Conservation (phyloP, 2,113 vertebrate genomes). For the Ifrita kowaldi region DNA sequence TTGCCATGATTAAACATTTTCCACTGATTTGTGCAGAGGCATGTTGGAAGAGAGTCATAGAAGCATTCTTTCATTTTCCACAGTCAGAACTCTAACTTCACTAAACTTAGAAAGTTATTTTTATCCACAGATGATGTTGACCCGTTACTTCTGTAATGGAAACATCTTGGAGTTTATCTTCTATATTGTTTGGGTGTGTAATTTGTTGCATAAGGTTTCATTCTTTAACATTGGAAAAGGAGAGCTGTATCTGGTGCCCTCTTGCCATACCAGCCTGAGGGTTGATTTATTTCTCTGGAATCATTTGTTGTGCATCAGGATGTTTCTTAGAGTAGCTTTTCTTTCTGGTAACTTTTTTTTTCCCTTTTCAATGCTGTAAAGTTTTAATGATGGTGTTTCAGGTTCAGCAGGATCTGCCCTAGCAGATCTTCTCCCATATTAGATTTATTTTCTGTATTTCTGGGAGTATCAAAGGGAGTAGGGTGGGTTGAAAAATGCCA, state of each 20-base stretch:
- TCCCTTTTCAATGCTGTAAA: neutral
- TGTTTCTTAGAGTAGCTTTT: neutral
- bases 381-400: neutral
- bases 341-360: neutral
- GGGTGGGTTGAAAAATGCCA: neutral
- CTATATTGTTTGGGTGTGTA: neutral
- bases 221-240: neutral
- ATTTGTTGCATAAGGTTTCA: neutral
- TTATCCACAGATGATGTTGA: neutral
- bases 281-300: neutral
- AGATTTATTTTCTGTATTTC: neutral
- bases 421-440: neutral
- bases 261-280: neutral
- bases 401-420: neutral
- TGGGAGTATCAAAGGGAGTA: neutral
- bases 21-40: neutral
- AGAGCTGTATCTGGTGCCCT: neutral
- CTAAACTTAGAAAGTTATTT: conserved; percentile 31
- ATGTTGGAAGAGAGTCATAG: neutral
- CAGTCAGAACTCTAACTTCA: neutral
- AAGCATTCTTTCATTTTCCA: conserved; percentile 19
- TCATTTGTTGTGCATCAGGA: neutral
- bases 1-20: conserved; percentile 26
- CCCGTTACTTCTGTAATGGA: conserved; percentile 9
- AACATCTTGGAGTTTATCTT: conserved; percentile 1